Evolutionary conservation across 92 coral and sea anemone genomes (phyloP), one percentile per base, ranked within the genome.

Genomic region (Porites divaricata): DNA sequence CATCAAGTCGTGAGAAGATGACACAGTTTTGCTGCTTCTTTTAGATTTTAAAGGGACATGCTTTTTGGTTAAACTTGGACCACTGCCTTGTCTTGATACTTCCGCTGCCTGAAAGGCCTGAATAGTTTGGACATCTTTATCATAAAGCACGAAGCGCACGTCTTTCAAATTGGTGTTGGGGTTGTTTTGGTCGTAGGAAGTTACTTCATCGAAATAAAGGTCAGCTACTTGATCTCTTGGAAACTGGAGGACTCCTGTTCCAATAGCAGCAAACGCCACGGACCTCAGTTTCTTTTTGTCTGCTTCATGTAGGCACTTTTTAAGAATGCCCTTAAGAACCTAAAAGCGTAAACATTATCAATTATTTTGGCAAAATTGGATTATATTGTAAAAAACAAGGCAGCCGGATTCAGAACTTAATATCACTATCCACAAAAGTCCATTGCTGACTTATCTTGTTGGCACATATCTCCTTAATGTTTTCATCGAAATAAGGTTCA

Each of bases 241-340:
- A 76, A 92, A 92, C 25, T 84, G 81, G 8, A 92, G 74, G 8
- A 64, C 66, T 9, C 95, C 95, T 14, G 95, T 92, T 66, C 95
- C 95, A 57, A 92, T 92, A 16, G 95, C 90, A 8, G 95, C 90
- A 69, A 92, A 66, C 2, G 95, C 92, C 70, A 88, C 84, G 57
- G 81, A 76, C 11, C 20, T 65, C 48, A 73, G 48, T 7, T 75
- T 68, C 10, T 64, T 58, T 20, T 50, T 48, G 26, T 62, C 67
- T 3, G 92, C 85, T 51, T 77, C 81, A 11, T 62, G 28, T 13
- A 88, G 58, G 17, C 85, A 88, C 56, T 88, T 65, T 67, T 64
- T 25, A 12, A 88, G 65, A 61, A 89, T 64, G 3, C 50, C 22
- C 20, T 79, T 49, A n/a, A 89, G 58, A 7, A 81, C 65, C 92